A percentile compares a stretch with the other conserved stretches of the same genome.
Conservation (phyloP, 1,140 invertebrate genomes). For the Triops cancriformis region DNA sequence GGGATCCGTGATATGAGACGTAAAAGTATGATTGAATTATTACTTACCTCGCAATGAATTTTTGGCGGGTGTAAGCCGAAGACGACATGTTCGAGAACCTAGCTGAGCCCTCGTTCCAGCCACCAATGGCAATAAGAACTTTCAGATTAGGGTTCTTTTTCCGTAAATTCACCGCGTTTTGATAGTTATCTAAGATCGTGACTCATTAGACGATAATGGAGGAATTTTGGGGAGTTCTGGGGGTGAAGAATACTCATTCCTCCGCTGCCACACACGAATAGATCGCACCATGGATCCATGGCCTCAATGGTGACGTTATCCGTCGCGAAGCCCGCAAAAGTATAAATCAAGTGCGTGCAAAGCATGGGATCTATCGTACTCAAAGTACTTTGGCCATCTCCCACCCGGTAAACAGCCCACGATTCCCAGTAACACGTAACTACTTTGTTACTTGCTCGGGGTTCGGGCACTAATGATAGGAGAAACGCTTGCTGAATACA, state of each 20-base stretch:
- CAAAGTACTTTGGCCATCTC: conserved; percentile 52
- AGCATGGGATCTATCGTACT: conserved; percentile 62
- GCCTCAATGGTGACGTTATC: conserved; percentile 51
- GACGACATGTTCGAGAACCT: conserved; percentile 68
- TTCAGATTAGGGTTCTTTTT: conserved; percentile 61
- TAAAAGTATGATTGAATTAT: conserved; percentile 40
- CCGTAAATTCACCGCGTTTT: conserved; percentile 47
- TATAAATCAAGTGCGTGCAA: conserved; percentile 80
- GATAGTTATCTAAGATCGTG: conserved; percentile 41
- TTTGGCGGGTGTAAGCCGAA: conserved; percentile 45
- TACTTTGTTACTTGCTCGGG: conserved; percentile 44
- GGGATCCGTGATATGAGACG: too few relatives aligned
- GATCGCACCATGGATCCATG: conserved; percentile 62
- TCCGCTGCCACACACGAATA: background rate
- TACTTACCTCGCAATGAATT: conserved; percentile 53
- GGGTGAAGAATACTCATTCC: conserved; percentile 26
- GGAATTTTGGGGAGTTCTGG: conserved; percentile 44
- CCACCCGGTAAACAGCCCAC: conserved; percentile 63
- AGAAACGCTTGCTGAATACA: too few relatives aligned
- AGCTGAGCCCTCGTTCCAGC: conserved; percentile 74
- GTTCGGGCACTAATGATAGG: background rate
- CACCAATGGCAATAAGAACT: conserved; percentile 69
- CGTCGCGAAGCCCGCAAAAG: conserved; percentile 69
- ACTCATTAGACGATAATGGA: conserved; percentile 39
- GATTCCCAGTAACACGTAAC: conserved; percentile 72